Evolutionary conservation across 2,113 vertebrate genomes (phyloP), one percentile per base, ranked within the genome.

Genomic region (Leuciscus idus): DNA sequence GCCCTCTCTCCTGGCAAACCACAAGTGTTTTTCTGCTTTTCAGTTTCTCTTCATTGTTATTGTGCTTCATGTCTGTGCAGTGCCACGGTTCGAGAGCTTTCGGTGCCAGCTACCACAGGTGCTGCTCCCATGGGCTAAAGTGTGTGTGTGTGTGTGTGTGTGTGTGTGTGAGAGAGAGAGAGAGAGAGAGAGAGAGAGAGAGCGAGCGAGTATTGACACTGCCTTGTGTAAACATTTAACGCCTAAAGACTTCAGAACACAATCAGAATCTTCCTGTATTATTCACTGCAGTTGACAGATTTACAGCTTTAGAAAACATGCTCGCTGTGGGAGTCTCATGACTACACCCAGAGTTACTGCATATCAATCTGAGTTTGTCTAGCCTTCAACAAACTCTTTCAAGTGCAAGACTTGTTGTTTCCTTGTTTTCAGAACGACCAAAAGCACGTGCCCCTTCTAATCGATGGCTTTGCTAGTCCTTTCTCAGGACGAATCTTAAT

Each of bases 11-110:
- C 89, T 79, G 72, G 36, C n/a, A 7, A 92, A 86, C 90, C 85
- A 7, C 92, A 93, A 92, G 91, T 89, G 83, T 85, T 91, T 89
- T 88, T 93, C 89, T 89, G 81, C 84, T 91, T 89, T 87, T 93
- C 90, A 91, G 90, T 90, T 90, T 89, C 90, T 91, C 87, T 85
- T 92, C 91, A 88, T 80, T 80, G 91, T 92, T 90, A 90, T 92
- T 88, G 79, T 81, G 87, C 83, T 84, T 87, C 85, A 75, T 89
- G 88, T 83, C 81, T 76, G 84, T 57, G 82, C 86, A 87, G 77
- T 82, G 83, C 70, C 36, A 28, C 30, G 33, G 39, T 48, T 23
- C 43, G 46, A 21, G 88, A 43, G 87, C 75, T 77, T 30, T 78
- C 52, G 73, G 72, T 86, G 86, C 85, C 86, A 87, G 89, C 75